phyloP scores from a whole-genome alignment of 1,140 invertebrate genomes.

The Lepidurus couesii region DNA sequence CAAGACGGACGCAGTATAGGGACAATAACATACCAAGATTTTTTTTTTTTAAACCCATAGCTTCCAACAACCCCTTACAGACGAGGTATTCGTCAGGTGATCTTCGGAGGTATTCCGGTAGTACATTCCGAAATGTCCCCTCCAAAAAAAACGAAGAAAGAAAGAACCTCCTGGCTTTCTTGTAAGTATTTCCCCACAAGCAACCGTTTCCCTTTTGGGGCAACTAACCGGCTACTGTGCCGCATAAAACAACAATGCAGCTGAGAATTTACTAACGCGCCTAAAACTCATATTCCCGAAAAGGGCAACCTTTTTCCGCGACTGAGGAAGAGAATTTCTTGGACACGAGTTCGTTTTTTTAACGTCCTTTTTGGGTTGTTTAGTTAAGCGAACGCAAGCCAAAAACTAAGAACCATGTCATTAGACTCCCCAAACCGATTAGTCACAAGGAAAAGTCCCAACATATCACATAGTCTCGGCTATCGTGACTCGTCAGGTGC shows the following conservation, averaged over 20 bases:
- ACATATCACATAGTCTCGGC: background rate
- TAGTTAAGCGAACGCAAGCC: no score
- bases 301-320: background rate
- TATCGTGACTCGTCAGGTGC: conserved; percentile 12
- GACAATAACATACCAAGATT: background rate
- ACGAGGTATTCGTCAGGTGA: background rate
- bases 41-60: background rate
- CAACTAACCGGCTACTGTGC: background rate
- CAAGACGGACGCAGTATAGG: background rate
- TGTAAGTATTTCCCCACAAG: background rate
- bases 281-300: background rate
- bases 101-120: background rate
- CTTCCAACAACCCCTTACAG: background rate
- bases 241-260: background rate
- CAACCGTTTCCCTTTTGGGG: background rate
- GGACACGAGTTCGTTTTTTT: background rate
- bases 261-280: background rate
- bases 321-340: background rate
- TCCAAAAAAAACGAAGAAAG: background rate
- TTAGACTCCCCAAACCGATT: background rate
- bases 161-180: background rate
- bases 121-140: background rate
- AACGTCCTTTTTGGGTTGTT: background rate
- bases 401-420: background rate
- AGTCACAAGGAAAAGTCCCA: background rate